phyloP scores from a whole-genome alignment of 2,797 vertebrate genomes.

The Apogon hyalosoma region DNA sequence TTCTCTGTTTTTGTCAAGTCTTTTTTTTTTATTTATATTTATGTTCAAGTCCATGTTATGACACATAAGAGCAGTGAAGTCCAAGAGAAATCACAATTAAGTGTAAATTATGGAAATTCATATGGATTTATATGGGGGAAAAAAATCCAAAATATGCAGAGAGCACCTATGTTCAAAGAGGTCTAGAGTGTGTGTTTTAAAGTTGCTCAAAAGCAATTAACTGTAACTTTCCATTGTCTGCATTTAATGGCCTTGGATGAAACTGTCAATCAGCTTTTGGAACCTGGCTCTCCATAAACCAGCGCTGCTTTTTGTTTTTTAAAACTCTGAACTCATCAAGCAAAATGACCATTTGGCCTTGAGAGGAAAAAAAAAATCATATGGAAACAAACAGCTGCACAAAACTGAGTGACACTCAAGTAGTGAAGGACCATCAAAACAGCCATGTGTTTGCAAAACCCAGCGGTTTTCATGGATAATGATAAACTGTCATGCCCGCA shows the following conservation, averaged over 20 bases:
- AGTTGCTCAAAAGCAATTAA: conserved; percentile 72
- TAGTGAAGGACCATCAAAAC: conserved; percentile 82
- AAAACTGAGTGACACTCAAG: conserved; percentile 80
- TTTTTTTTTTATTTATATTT: too few relatives aligned
- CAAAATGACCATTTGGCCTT: conserved; percentile 87
- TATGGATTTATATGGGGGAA: not conserved
- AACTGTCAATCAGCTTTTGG: conserved; percentile 64
- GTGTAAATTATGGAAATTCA: not conserved
- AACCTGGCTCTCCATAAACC: conserved; percentile 61
- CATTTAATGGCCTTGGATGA: conserved; percentile 68
- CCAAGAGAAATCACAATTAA: too few relatives aligned
- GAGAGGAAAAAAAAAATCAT: conserved; percentile 71
- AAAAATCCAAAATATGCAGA: not conserved
- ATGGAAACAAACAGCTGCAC: conserved; percentile 71
- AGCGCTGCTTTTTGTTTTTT: conserved; percentile 57
- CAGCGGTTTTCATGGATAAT: conserved; percentile 87
- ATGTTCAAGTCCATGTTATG: too few relatives aligned
- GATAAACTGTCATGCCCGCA: conserved; percentile 87
- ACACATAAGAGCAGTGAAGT: too few relatives aligned
- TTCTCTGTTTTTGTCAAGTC: too few relatives aligned
- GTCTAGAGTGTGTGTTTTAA: conserved; percentile 30
- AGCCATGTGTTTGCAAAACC: conserved; percentile 83
- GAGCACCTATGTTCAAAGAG: conserved; percentile 31
- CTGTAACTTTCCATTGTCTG: conserved; percentile 68
- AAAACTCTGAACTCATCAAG: conserved; percentile 83